These are phyloP conservation scores for Syritta pipiens DNA, from an alignment of 2,888 invertebrate genomes.

Conservation along the genomic window DNA sequence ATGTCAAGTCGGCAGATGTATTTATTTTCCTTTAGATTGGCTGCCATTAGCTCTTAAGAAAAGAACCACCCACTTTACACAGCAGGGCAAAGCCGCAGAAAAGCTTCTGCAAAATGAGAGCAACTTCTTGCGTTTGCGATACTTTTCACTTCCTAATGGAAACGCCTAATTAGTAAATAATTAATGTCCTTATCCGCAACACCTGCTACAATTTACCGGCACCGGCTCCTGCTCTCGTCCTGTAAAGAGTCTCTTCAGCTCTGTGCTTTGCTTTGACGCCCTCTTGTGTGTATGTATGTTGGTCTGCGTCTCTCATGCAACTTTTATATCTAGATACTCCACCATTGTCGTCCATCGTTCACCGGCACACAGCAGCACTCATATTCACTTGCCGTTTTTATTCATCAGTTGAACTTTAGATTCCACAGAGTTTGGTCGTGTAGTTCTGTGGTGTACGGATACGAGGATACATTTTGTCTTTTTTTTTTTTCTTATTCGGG, in stretches of 20 bases:
- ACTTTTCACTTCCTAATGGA: slow-evolving; percentile 19
- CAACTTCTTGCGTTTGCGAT: too few relatives aligned
- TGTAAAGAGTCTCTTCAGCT: not conserved
- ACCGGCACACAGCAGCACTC: slow-evolving; percentile 24
- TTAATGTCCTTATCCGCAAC: slow-evolving; percentile 38
- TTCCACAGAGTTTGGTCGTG: slow-evolving; percentile 66
- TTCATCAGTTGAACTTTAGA: slow-evolving; percentile 67
- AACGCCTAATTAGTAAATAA: slow-evolving; percentile 51
- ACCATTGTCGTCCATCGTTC: not conserved
- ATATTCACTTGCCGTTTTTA: slow-evolving; percentile 45
- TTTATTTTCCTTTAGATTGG: too few relatives aligned
- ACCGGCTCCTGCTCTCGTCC: not conserved
- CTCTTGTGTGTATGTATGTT: not conserved
- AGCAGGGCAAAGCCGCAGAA: too few relatives aligned
- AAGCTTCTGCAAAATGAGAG: too few relatives aligned
- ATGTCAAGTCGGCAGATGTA: too few relatives aligned
- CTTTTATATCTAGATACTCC: slow-evolving; percentile 58
- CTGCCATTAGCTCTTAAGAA: too few relatives aligned
- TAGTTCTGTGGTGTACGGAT: slow-evolving; percentile 24
- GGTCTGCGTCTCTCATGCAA: slow-evolving; percentile 38
- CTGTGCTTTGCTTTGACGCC: too few relatives aligned
- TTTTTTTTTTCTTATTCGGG: not conserved
- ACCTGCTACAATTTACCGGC: slow-evolving; percentile 21
- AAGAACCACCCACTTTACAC: too few relatives aligned
- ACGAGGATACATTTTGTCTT: slow-evolving; percentile 12